Conservation (phyloP, 1,140 invertebrate genomes). For the Brachionus sp. region DNA sequence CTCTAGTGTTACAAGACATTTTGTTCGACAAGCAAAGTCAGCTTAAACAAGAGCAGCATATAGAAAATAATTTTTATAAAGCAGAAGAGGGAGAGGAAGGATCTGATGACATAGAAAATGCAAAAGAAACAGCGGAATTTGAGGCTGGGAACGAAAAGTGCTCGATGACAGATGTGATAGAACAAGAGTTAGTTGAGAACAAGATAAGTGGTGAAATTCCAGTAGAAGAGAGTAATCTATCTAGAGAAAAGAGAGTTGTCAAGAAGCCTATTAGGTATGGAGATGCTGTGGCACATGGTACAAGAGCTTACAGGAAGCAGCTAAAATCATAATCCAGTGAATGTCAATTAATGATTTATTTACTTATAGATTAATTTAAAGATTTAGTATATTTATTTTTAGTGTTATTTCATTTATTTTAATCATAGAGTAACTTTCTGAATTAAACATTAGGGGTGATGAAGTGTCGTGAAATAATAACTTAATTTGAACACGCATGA, state of each 20-base stretch:
- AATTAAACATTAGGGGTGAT: background rate
- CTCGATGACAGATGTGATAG: background rate
- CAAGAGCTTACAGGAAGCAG: background rate
- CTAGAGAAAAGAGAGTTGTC: background rate
- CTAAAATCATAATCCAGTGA: background rate
- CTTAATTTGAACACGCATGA: background rate
- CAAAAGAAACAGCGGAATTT: background rate
- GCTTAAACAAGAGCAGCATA: no score
- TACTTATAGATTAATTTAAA: background rate
- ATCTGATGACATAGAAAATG: background rate
- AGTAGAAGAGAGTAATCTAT: background rate
- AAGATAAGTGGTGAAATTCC: background rate
- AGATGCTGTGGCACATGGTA: background rate
- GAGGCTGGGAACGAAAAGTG: background rate
- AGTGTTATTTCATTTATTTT: background rate
- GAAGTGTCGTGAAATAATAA: no score
- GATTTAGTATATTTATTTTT: background rate
- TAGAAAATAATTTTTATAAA: no score
- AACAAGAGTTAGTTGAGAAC: background rate
- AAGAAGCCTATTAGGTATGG: background rate
- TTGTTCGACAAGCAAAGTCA: no score
- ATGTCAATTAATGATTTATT: background rate
- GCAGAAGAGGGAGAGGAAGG: no score
- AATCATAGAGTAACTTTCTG: background rate
- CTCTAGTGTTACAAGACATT: no score